These are phyloP conservation scores for Bombus haemorrhoidalis DNA, from an alignment of 1,140 invertebrate species.

Conservation along the genomic window DNA sequence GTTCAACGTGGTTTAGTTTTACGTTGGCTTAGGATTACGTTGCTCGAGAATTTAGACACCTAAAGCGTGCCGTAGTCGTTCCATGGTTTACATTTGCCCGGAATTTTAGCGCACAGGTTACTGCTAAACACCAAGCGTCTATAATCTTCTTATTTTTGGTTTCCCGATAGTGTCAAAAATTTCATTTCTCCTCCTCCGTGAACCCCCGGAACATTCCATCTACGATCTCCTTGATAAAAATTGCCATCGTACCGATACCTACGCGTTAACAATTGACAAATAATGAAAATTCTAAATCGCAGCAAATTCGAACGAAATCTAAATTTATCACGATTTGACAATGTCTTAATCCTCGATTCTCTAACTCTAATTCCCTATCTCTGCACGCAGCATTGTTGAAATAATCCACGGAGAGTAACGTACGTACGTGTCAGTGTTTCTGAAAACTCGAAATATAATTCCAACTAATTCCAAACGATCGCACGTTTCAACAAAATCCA, in stretches of 20 bases:
- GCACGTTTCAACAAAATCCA: neutral
- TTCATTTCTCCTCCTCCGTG: neutral
- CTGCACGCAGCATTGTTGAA: no score
- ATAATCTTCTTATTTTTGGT: neutral
- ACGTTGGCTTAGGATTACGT: slow-evolving; percentile 9
- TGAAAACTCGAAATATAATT: neutral
- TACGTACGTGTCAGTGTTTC: neutral
- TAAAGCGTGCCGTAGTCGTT: neutral
- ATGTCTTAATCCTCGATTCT: no score
- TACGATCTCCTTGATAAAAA: no score
- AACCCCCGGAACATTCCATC: no score
- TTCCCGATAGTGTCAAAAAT: neutral
- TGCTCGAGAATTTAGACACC: slow-evolving; percentile 12
- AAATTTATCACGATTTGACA: no score
- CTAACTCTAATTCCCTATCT: no score
- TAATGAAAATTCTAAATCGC: no score
- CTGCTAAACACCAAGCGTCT: neutral
- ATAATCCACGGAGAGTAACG: no score
- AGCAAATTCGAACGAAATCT: no score
- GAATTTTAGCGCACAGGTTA: neutral
- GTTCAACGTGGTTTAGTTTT: slow-evolving; percentile 22
- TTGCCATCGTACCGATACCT: no score
- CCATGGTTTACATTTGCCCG: neutral
- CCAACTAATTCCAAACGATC: neutral
- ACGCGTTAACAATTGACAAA: no score